These are phyloP conservation scores for Drosophila vallismaia DNA, from an alignment of 2,888 invertebrate genomes.

Conservation along the genomic window DNA sequence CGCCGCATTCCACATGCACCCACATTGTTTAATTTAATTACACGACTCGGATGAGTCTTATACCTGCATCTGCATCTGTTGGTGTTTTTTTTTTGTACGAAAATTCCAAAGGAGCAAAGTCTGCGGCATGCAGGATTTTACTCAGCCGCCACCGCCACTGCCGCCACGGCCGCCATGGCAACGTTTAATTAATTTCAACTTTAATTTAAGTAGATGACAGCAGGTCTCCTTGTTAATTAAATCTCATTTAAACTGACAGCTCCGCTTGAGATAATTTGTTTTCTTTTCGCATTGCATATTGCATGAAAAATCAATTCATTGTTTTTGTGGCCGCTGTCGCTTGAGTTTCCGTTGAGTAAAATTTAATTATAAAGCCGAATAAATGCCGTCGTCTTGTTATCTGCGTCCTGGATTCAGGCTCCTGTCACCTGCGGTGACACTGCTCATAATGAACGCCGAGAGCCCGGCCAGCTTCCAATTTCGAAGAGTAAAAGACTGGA, in stretches of 20 bases:
- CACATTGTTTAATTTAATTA: conserved; percentile 62
- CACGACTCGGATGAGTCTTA: conserved; percentile 32
- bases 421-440: conserved; percentile 42
- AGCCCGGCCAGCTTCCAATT: conserved; percentile 7
- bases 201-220: conserved; percentile 41
- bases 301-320: conserved; percentile 38
- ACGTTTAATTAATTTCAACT: conserved; percentile 44
- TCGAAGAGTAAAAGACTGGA: background rate
- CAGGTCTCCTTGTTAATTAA: conserved; percentile 48
- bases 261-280: conserved; percentile 17
- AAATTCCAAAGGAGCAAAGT: conserved; percentile 22
- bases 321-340: conserved; percentile 20
- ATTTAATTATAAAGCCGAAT: conserved; percentile 46
- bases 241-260: conserved; percentile 45
- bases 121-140: conserved; percentile 7
- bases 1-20: conserved; percentile 33
- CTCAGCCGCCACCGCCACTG: background rate
- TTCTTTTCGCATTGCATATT: conserved; percentile 17
- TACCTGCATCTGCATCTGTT: conserved; percentile 18
- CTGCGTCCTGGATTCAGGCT: conserved; percentile 14
- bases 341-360: conserved; percentile 27
- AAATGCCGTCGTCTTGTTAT: conserved; percentile 15
- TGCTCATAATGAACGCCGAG: conserved; percentile 37
- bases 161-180: conserved; percentile 23
- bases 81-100: conserved; percentile 5